Base-by-base conservation (phyloP, 2,113 vertebrate genomes). In the Narcine bancroftii region DNA sequence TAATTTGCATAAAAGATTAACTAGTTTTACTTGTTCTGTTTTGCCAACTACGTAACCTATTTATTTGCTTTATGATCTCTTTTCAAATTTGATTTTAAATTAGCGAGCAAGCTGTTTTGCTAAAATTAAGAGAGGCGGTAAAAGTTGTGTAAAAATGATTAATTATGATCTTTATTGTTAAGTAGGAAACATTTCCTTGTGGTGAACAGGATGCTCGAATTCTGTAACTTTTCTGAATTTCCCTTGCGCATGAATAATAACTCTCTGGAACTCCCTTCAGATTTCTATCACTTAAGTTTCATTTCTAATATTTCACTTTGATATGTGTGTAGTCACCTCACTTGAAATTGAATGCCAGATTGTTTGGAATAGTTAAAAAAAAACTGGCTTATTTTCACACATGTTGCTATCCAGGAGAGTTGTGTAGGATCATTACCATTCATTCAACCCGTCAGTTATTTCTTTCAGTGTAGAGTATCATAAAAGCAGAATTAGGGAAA, bases 401-500 rank as follows among this genome's bases (percentile, higher is more conserved):
- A 60, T 53, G 56, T 87, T 17, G 56, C 53, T 60, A 60, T 87
- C 53, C 81, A 36, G 81, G 39, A n/a, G 33, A 87, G 53, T 87
- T 87, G 53, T 56, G n/a, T 56, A n/a, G 81, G 81, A 87, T 60
- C 33, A 87, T 87, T 87, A 42, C 53, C 81, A 87, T 87, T 87
- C 81, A 87, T 60, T 56, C 53, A 87, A 13, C 50, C 56, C n/a
- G 81, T 63, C 53, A 60, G 81, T 87, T 87, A 87, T 89, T 89
- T 63, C 65, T 39, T 63, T 45, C 63, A 26, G 87, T 45, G 15
- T 65, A 29, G 63, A 45, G 65, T 69, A 69, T 91, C 89, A 91
- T 91, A 91, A 91, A 91, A 45, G 65, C 60, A 89, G 63, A 69
- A 91, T 91, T 91, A 91, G 39, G 26, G 89, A 91, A 91, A 91